Percentiles rank a stretch among this genome's conserved stretches.
phyloP scores from a whole-genome alignment of 2,113 vertebrate genomes.

The Caranx ignobilis region DNA sequence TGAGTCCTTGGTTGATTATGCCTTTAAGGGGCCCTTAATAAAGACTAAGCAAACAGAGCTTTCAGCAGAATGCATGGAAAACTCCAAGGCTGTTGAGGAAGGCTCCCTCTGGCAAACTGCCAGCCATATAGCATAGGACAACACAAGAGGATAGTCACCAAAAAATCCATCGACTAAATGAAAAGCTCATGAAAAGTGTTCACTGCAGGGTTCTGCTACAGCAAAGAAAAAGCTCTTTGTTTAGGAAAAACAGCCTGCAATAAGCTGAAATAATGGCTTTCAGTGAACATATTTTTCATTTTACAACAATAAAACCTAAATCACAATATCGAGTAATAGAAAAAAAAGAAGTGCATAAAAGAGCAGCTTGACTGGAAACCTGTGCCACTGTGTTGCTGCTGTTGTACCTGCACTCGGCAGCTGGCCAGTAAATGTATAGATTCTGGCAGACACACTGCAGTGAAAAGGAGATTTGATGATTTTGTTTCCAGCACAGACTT shows the following conservation, averaged over 20 bases:
- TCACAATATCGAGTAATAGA: background rate
- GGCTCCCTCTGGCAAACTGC: slow-evolving; percentile 49
- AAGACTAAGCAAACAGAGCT: slow-evolving; percentile 73
- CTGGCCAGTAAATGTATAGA: background rate
- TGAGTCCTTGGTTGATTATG: slow-evolving; percentile 64
- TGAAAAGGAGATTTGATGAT: background rate
- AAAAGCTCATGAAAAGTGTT: slow-evolving; percentile 52
- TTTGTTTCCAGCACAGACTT: background rate
- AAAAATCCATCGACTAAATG: slow-evolving; percentile 18
- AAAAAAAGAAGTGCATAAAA: slow-evolving; percentile 2
- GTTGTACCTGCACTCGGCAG: background rate
- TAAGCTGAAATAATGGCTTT: slow-evolving; percentile 7
- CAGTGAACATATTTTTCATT: background rate
- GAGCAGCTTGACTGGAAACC: background rate
- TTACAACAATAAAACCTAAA: background rate
- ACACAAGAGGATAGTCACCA: slow-evolving; percentile 27
- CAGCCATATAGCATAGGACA: slow-evolving; percentile 35
- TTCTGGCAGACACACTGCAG: background rate
- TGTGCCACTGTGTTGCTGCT: background rate
- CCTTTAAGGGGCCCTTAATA: slow-evolving; percentile 74
- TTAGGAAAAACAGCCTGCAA: slow-evolving; percentile 6
- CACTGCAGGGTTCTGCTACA: slow-evolving; percentile 2
- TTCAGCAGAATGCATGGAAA: slow-evolving; percentile 64
- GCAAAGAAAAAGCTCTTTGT: slow-evolving; percentile 37
- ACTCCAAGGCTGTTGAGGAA: slow-evolving; percentile 25